A percentile compares a stretch with the other conserved stretches of the same genome.
Conservation (phyloP, 2,888 invertebrate genomes). For the Latrodectus elegans region DNA sequence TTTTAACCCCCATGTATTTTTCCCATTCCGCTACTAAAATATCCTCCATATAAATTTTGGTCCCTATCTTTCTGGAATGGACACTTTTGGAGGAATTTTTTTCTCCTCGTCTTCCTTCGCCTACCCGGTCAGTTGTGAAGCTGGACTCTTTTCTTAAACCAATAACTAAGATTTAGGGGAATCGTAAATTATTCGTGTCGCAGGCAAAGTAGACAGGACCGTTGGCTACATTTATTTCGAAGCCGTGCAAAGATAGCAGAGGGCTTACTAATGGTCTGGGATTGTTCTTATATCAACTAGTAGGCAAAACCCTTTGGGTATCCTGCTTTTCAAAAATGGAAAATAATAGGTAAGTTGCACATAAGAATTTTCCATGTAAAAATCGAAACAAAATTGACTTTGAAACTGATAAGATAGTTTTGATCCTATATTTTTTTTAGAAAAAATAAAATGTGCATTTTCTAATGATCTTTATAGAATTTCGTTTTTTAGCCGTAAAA, state of each 20-base stretch:
- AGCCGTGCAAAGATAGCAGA: neutral
- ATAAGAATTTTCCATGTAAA: no score
- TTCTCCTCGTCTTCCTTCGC: constrained; percentile 93
- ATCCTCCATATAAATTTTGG: constrained; percentile 65
- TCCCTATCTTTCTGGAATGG: constrained; percentile 62
- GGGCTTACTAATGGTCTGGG: neutral
- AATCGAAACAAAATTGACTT: no score
- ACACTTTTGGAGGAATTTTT: constrained; percentile 77
- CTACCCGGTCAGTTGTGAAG: constrained; percentile 87
- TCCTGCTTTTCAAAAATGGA: no score
- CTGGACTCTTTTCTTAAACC: constrained; percentile 49
- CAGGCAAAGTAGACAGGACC: constrained; percentile 20
- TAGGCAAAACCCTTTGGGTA: neutral
- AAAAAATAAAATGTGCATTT: no score
- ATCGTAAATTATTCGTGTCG: constrained; percentile 48
- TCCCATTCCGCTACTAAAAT: constrained; percentile 55
- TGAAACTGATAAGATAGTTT: no score
- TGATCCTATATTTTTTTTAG: no score
- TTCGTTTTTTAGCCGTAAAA: no score
- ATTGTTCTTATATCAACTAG: neutral
- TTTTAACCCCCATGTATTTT: constrained; percentile 37
- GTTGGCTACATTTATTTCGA: neutral
- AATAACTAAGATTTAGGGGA: constrained; percentile 59
- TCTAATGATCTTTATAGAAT: no score
- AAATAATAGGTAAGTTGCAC: no score